Conservation (phyloP, 2,888 invertebrate genomes). For the Cantharis lateralis region DNA sequence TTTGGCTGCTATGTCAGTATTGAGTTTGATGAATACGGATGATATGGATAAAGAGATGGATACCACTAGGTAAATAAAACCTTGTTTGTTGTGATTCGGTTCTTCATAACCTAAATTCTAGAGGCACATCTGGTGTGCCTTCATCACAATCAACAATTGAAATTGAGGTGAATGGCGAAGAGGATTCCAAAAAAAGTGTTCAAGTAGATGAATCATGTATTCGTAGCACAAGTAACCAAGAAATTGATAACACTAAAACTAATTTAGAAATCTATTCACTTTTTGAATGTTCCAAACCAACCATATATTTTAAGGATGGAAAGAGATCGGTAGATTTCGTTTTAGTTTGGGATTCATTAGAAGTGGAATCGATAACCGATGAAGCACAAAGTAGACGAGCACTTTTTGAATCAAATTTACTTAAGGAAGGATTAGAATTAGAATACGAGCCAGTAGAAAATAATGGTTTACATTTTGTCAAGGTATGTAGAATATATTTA, state of each 20-base stretch:
- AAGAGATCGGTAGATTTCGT: conserved; percentile 77
- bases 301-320: conserved; percentile 72
- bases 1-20: conserved; percentile 62
- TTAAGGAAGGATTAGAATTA: conserved; percentile 73
- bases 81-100: neutral
- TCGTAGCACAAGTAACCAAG: conserved; percentile 18
- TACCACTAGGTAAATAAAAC: conserved; percentile 58
- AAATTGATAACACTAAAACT: neutral
- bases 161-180: neutral
- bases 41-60: conserved; percentile 65
- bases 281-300: conserved; percentile 55
- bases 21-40: conserved; percentile 63
- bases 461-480: conserved; percentile 78
- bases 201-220: conserved; percentile 4
- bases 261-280: conserved; percentile 22
- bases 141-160: conserved; percentile 2
- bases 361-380: conserved; percentile 57
- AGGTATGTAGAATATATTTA: conserved; percentile 56
- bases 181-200: neutral
- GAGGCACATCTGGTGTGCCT: conserved; percentile 10
- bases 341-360: conserved; percentile 72
- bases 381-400: conserved; percentile 59
- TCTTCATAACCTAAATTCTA: conserved; percentile 6
- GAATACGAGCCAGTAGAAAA: conserved; percentile 71
- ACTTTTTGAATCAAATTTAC: conserved; percentile 73